phyloP scores from a whole-genome alignment of 2,888 invertebrate species.

The Onthophagus sagittarius region DNA sequence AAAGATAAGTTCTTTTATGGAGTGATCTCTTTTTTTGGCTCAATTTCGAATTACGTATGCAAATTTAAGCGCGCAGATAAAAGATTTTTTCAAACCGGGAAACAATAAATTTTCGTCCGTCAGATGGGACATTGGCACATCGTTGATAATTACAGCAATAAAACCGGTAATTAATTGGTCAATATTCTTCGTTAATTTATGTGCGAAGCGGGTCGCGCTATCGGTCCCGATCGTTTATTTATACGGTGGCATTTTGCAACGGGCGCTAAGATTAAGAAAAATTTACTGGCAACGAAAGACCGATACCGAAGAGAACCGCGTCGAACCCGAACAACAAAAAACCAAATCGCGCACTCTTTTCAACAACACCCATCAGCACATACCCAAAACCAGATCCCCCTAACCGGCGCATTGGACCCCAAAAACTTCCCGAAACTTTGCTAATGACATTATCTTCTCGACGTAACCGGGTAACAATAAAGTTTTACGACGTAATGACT shows the following conservation, averaged over 20 bases:
- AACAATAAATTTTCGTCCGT: conserved; percentile 5
- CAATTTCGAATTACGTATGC: not conserved
- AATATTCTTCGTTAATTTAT: conserved; percentile 10
- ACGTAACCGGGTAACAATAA: not conserved
- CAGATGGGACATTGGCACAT: conserved; percentile 4
- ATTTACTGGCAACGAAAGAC: not conserved
- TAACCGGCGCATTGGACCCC: not conserved
- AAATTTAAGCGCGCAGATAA: not conserved
- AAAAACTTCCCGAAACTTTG: not conserved
- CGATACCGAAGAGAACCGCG: not conserved
- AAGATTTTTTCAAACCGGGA: not conserved
- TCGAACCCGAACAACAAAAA: not conserved
- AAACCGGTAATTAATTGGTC: conserved; percentile 12
- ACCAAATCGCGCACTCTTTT: not conserved
- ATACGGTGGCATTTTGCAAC: conserved; percentile 10
- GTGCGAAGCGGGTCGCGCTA: conserved; percentile 9
- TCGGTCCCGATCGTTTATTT: conserved; percentile 7
- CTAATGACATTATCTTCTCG: not conserved
- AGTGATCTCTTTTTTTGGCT: not conserved
- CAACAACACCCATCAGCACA: too few relatives aligned
- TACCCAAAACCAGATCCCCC: too few relatives aligned
- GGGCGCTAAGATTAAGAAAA: not conserved
- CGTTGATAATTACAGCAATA: conserved; percentile 7
- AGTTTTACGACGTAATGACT: not conserved
- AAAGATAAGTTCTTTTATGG: not conserved